Evolutionary conservation across 2,113 vertebrate genomes (phyloP).

Genomic region (Menidia beryllina): DNA sequence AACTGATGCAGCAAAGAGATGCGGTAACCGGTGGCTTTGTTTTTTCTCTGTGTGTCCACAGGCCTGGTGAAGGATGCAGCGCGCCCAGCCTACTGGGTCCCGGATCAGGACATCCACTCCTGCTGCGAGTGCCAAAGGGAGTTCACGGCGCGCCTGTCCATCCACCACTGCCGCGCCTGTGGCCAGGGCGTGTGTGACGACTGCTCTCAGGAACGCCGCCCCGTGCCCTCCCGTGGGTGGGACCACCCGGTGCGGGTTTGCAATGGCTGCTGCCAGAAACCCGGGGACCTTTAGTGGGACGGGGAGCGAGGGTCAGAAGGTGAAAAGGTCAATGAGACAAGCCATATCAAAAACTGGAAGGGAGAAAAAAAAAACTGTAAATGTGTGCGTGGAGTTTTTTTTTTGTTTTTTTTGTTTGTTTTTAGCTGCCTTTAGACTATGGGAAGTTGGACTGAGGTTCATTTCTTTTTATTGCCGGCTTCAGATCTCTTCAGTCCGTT

Average conservation of each 20-base stretch:
- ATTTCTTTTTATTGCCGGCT: constrained; percentile 17
- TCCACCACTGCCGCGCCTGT: constrained; percentile 97
- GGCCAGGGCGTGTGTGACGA: constrained; percentile 96
- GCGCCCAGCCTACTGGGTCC: constrained; percentile 96
- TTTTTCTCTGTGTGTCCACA: constrained; percentile 47
- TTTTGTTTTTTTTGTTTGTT: no score
- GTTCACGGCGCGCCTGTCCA: constrained; percentile 91
- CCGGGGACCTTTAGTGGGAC: constrained; percentile 92
- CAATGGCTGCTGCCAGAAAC: constrained; percentile 93
- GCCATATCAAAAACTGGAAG: constrained; percentile 30
- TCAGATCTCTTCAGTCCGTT: constrained; percentile 23
- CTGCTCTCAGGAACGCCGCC: constrained; percentile 90
- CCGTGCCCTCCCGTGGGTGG: constrained; percentile 96
- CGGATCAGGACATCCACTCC: constrained; percentile 94
- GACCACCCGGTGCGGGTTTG: constrained; percentile 98
- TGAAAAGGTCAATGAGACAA: background rate
- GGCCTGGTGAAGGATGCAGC: constrained; percentile 96
- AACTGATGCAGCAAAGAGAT: no score
- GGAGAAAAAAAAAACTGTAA: no score
- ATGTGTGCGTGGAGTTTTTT: no score
- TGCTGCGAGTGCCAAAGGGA: constrained; percentile 93
- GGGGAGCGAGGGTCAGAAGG: background rate
- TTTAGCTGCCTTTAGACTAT: constrained; percentile 15
- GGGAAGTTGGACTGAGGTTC: constrained; percentile 16
- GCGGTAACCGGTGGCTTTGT: no score